These are phyloP conservation scores for Artemia sinica DNA, from an alignment of 2,888 invertebrate species.

Conservation along the genomic window DNA sequence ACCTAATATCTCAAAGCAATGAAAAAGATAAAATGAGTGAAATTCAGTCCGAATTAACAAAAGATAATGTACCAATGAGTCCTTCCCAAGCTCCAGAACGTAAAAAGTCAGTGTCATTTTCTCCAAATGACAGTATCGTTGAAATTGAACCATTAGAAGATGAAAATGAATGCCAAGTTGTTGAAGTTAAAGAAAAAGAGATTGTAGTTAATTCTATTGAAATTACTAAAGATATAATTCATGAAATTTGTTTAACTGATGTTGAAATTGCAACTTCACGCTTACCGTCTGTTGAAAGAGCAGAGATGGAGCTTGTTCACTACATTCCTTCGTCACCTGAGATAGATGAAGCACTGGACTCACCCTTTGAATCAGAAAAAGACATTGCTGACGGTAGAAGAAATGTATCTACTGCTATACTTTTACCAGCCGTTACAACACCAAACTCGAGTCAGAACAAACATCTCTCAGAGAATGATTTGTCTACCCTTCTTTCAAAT, in stretches of 20 bases:
- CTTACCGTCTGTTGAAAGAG: conserved; percentile 18
- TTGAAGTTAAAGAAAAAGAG: conserved; percentile 15
- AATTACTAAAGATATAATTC: conserved; percentile 38
- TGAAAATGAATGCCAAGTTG: conserved; percentile 14
- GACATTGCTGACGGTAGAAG: background rate
- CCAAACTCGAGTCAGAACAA: background rate
- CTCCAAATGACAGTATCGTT: conserved; percentile 10
- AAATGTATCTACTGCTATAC: too few species aligned
- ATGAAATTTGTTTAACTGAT: conserved; percentile 13
- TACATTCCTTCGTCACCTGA: conserved; percentile 17
- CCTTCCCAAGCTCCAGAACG: background rate
- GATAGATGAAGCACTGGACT: conserved; percentile 4
- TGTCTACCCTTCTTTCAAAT: background rate
- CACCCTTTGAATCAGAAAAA: background rate
- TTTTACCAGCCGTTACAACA: background rate
- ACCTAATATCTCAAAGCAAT: conserved; percentile 8
- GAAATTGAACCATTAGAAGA: conserved; percentile 4
- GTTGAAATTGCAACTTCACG: conserved; percentile 18
- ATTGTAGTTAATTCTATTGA: conserved; percentile 49
- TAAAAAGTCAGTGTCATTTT: conserved; percentile 2
- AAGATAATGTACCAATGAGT: background rate
- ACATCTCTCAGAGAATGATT: background rate
- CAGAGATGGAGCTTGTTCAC: conserved; percentile 19
- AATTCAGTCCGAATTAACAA: background rate
- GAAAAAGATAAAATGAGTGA: background rate